Evolutionary conservation across 2,888 invertebrate species (phyloP), one percentile per base, ranked within the genome.

Genomic region (Hydrotaea diabolus): DNA sequence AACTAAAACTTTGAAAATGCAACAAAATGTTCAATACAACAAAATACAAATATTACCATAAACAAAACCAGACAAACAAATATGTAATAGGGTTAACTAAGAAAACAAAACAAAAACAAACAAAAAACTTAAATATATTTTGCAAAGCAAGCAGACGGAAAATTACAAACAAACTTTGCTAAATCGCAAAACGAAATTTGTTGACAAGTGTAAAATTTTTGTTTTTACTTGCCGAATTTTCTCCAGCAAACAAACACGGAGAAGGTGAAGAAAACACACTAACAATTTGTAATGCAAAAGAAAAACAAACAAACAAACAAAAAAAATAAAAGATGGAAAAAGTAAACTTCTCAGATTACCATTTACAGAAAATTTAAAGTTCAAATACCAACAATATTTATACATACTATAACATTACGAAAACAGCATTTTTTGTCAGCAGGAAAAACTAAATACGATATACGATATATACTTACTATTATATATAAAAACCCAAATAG

Each of bases 341-440:
- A 46, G 85, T 64, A 82, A 85, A 85, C 85, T 81, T 85, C 85
- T 85, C 85, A 85, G 85, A 82, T 80, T 82, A 85, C 69, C 39
- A 82, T 77, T 85, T 85, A 85, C 73, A 73, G 79, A 82, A 85
- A 85, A 82, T 77, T 82, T 77, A 85, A 85, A 85, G 85, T 85
- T 85, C 85, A 85, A 85, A 85, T 74, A 71, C 62, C 77, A 85
- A 85, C 85, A 85, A 85, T 85, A 85, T 82, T 85, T 85, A 84
- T 84, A 84, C 84, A 46, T 46, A 82, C 55, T 55, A 21, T 21
- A 55, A 71, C 11, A 49, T 26, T 39, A 66, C 64, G 77, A 81
- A 36, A 43, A 73, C 76, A 62, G 69, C 75, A 55, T 78, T 83
- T 31, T 78, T 83, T 79, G 78, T 69, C 81, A 81, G 71, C 43